These are phyloP conservation scores for Colostygia pectinataria DNA, from an alignment of 2,888 invertebrate genomes.

Conservation along the genomic window DNA sequence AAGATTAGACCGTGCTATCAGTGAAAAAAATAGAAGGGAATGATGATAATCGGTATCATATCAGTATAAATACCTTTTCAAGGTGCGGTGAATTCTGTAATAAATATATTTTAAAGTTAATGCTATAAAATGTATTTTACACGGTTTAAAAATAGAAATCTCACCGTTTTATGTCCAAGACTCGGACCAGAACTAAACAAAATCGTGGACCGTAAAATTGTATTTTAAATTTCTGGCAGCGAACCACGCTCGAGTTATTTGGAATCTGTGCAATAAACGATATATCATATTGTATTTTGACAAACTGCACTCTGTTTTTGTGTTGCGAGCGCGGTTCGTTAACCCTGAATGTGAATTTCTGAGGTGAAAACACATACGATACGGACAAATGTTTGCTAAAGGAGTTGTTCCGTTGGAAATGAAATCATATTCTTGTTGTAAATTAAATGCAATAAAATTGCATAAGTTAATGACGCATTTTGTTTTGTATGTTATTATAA, in stretches of 20 bases:
- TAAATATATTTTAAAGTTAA: no score
- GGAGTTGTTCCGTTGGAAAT: not conserved
- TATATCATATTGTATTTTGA: conserved; percentile 66
- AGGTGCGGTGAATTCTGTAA: no score
- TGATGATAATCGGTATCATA: no score
- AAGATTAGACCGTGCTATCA: no score
- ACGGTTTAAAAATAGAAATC: not conserved
- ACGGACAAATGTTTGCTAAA: not conserved
- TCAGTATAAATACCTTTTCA: no score
- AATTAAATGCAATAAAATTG: no score
- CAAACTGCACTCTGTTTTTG: conserved; percentile 66
- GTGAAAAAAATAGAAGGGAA: no score
- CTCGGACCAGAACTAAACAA: conserved; percentile 29
- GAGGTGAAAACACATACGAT: conserved; percentile 23
- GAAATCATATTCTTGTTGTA: not conserved
- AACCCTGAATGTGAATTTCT: conserved; percentile 20
- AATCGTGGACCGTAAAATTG: conserved; percentile 57
- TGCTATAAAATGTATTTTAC: not conserved
- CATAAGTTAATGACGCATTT: no score
- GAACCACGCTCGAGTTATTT: conserved; percentile 55
- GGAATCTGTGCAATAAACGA: conserved; percentile 57
- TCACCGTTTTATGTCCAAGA: conserved; percentile 3
- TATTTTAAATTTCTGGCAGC: conserved; percentile 57
- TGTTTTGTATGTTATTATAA: no score
- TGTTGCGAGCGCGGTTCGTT: conserved; percentile 44